Percentiles rank a stretch among this genome's conserved stretches.
Conservation (phyloP, 2,888 invertebrate species). For the Trachelus stipa region DNA sequence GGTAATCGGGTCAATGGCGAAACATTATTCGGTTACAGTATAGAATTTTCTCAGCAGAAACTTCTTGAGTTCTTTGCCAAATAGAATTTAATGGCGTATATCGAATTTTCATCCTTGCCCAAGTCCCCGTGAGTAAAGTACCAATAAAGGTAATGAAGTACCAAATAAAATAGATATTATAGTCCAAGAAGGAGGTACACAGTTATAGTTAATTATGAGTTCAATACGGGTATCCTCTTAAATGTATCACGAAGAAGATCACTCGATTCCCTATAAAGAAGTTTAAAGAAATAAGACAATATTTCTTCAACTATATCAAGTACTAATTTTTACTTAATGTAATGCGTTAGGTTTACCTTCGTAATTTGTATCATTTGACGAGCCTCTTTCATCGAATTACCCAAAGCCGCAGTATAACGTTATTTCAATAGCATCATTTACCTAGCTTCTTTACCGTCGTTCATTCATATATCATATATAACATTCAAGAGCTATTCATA, state of each 20-base stretch:
- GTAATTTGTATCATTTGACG: not conserved
- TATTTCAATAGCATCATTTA: not conserved
- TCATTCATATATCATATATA: not conserved
- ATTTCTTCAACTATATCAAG: not conserved
- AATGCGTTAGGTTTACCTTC: not conserved
- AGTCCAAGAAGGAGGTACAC: not conserved
- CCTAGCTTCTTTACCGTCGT: not conserved
- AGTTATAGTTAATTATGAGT: not conserved
- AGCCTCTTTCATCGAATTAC: not conserved
- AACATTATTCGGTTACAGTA: not conserved
- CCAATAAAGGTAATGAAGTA: slow-evolving; percentile 1
- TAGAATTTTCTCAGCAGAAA: not conserved
- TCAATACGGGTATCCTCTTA: not conserved
- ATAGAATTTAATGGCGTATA: not conserved
- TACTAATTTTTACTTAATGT: not conserved
- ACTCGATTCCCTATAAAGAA: not conserved
- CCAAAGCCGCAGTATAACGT: not conserved
- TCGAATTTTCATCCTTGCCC: not conserved
- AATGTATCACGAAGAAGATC: not conserved
- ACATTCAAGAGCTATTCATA: not conserved
- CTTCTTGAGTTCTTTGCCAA: not conserved
- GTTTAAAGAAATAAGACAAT: not conserved
- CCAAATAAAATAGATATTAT: slow-evolving; percentile 8
- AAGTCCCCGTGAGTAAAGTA: slow-evolving; percentile 3
- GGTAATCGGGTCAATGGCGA: not conserved